A percentile compares a stretch with the other conserved stretches of the same genome.
Evolutionary conservation across 2,888 invertebrate genomes (phyloP).

Genomic region (Agelastica alni): DNA sequence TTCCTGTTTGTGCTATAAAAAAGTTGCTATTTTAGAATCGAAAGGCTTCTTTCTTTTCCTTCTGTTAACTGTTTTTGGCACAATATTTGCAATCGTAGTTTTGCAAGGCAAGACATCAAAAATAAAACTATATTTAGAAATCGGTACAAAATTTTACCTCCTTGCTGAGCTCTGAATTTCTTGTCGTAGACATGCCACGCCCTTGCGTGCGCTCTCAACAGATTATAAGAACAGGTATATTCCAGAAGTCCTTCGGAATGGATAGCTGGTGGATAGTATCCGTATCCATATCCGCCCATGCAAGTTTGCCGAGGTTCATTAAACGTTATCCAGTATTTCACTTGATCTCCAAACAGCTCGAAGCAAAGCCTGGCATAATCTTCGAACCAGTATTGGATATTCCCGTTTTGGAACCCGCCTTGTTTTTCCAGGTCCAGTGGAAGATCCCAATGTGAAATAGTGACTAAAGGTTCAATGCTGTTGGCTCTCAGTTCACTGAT

Average conservation of each 20-base stretch:
- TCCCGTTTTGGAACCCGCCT: slow-evolving; percentile 37
- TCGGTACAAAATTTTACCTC: too few species aligned
- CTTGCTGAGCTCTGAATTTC: slow-evolving; percentile 49
- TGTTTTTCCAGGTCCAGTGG: slow-evolving; percentile 57
- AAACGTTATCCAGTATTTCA: slow-evolving; percentile 42
- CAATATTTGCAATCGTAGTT: too few species aligned
- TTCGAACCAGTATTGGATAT: slow-evolving; percentile 35
- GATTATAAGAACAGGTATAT: slow-evolving; percentile 63
- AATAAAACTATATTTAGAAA: background rate
- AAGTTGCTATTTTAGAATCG: too few species aligned
- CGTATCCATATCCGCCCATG: slow-evolving; percentile 28
- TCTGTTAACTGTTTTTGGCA: too few species aligned
- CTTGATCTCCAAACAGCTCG: slow-evolving; percentile 37
- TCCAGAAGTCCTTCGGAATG: slow-evolving; percentile 41
- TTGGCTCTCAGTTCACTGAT: slow-evolving; percentile 63
- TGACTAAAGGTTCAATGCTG: slow-evolving; percentile 62
- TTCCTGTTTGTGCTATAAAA: too few species aligned
- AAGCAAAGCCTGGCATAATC: slow-evolving; percentile 40
- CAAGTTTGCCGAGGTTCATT: slow-evolving; percentile 40
- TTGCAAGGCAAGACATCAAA: background rate
- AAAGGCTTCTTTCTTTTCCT: too few species aligned
- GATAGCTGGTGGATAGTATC: slow-evolving; percentile 14
- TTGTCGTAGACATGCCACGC: slow-evolving; percentile 54
- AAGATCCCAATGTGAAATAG: slow-evolving; percentile 62
- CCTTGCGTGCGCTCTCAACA: slow-evolving; percentile 56